Evolutionary conservation across 2,797 vertebrate species (phyloP).

Genomic region (Sciaenops ocellatus): DNA sequence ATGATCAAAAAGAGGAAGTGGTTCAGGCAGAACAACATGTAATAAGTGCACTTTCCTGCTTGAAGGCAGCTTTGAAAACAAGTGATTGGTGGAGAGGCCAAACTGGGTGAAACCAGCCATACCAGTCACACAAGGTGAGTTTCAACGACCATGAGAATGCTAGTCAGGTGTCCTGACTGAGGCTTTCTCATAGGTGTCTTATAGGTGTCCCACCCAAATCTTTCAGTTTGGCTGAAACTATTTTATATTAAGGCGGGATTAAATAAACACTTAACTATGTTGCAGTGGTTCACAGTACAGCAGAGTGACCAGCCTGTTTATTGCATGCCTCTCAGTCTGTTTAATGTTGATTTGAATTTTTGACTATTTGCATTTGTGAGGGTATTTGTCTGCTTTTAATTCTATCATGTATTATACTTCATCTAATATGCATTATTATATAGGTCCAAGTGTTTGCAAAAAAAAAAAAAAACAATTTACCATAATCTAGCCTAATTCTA

Average conservation of each 20-base stretch:
- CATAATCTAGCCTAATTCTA: constrained; percentile 75
- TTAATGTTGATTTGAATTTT: constrained; percentile 68
- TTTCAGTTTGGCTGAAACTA: not conserved
- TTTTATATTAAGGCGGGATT: constrained; percentile 23
- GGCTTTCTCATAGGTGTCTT: too few species aligned
- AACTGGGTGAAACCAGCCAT: constrained; percentile 64
- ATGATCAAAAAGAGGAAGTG: constrained; percentile 43
- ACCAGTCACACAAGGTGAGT: constrained; percentile 76
- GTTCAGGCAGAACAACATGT: not conserved
- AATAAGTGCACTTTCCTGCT: constrained; percentile 27
- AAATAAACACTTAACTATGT: constrained; percentile 31
- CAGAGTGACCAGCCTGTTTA: constrained; percentile 44
- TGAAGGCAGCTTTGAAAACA: constrained; percentile 8
- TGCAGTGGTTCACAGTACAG: constrained; percentile 25
- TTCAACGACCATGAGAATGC: constrained; percentile 55
- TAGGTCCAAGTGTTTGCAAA: constrained; percentile 61
- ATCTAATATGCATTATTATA: constrained; percentile 52
- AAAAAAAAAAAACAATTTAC: constrained; percentile 37
- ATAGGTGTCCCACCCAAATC: constrained; percentile 17
- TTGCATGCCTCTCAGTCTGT: constrained; percentile 39
- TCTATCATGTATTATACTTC: constrained; percentile 50
- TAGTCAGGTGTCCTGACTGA: not conserved
- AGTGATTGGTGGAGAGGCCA: constrained; percentile 55
- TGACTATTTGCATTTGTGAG: constrained; percentile 62
- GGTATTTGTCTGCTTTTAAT: constrained; percentile 61